Base-by-base conservation (phyloP, 1,140 invertebrate species). In the Sycophaga agraensis region DNA sequence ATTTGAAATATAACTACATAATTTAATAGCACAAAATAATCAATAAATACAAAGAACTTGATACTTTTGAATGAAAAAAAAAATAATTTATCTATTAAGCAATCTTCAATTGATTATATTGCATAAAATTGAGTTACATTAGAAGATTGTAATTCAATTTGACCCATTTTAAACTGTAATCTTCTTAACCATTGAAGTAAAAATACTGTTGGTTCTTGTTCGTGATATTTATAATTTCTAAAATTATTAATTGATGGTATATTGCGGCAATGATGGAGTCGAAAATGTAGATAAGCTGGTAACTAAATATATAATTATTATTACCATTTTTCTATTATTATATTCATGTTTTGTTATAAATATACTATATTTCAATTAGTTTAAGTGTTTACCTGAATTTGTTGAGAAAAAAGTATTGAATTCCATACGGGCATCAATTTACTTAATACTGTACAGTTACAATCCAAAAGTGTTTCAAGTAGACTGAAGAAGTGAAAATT, bases 81-180 rank as follows among this genome's bases (percentile, higher is more conserved):
- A n/a, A n/a, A n/a, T n/a, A n/a, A n/a, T n/a, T n/a, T n/a, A n/a
- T n/a, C n/a, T n/a, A n/a, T n/a, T n/a, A n/a, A n/a, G n/a, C n/a
- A n/a, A n/a, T n/a, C n/a, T n/a, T n/a, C n/a, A n/a, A n/a, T n/a
- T n/a, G n/a, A n/a, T 82, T 86, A 94, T 68, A 93, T 85, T 39
- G 89, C 88, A 77, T 92, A 94, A 75, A 94, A 93, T 72, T 93
- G 91, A 8, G 90, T 92, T 11, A 89, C 90, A 63, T 92, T 92
- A 1, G 95, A 96, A 3, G 95, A 96, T 77, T 99, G 96, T 59
- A 98, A 80, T 82, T 99, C 96, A 60, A 97, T 94, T 82, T 98
- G 96, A 1, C 93, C 94, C 88, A 99, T 97, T 84, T 98, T 98
- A 72, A 98, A 97, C 75, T 98, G 93, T 51, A 98, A 84, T 60